Evolutionary conservation across 2,797 vertebrate genomes (phyloP), one percentile per base, ranked within the genome.

Genomic region (Anguilla pacifica): DNA sequence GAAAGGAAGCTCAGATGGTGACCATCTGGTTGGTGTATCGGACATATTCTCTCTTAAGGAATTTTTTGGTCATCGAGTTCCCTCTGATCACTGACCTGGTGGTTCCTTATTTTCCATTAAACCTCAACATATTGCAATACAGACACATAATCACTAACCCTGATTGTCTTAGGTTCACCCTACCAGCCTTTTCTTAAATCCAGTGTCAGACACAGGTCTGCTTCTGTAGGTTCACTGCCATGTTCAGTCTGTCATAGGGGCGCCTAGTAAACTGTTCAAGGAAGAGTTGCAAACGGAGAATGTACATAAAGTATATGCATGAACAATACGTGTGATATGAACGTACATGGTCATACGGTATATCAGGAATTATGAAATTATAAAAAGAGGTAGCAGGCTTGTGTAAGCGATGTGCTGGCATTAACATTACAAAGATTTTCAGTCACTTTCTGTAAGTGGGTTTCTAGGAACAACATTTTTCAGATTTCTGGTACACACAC

Each of bases 221-320:
- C 7, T 51, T 82, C 79, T 82, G 39, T 10, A 46, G 77, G 25
- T 22, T 49, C 17, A 81, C 77, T 81, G 79, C 79, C 25, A 51
- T 82, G 25, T 82, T 82, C 46, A n/a, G 22, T 82, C 46, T 49
- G 43, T 49, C 35, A 39, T 49, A 51, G 79, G 15, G 46, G 79
- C 46, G 10, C 79, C 43, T 22, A 51, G 79, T 9, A 9, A 82
- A 51, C 43, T 46, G 43, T 51, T 51, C 79, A 51, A 25, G 10
- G 17, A 19, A 46, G 19, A 6, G 39, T 25, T 46, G 43, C 11
- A 25, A 49, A 25, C 22, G 51, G 43, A 82, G 43, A 82, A 82
- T 82, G 79, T 82, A 35, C 46, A 79, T 79, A 19, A 19, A 79
- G 15, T 43, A 39, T 46, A 79, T 79, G 74, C 74, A 79, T 79